A percentile compares a stretch with the other conserved stretches of the same genome.
phyloP scores from a whole-genome alignment of 2,113 vertebrate genomes.

The Rhodinocichla rosea region DNA sequence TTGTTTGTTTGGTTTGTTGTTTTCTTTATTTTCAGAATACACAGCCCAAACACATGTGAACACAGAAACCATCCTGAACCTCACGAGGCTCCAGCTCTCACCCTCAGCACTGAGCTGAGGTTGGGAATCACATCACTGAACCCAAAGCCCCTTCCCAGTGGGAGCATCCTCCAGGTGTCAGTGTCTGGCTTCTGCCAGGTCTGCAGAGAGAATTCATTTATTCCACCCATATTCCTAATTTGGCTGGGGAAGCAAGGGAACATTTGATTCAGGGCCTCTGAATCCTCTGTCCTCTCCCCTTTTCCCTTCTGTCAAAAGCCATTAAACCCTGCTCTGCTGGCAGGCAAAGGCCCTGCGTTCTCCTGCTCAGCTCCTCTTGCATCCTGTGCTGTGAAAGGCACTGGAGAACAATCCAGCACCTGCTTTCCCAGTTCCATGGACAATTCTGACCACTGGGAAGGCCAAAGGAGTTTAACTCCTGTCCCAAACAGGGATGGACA shows the following conservation, averaged over 20 bases:
- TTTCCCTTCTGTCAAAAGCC: background rate
- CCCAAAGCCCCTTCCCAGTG: background rate
- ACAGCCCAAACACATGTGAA: rapidly evolving
- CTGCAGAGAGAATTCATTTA: background rate
- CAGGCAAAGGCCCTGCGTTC: background rate
- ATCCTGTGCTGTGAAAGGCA: background rate
- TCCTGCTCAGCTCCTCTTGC: background rate
- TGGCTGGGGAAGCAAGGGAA: background rate
- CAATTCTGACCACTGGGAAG: background rate
- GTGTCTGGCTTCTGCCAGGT: background rate
- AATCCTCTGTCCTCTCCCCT: background rate
- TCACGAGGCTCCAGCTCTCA: rapidly evolving
- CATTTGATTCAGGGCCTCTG: background rate
- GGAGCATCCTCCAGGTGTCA: background rate
- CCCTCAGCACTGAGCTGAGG: background rate
- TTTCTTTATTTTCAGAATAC: background rate
- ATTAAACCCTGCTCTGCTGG: background rate
- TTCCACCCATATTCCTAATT: background rate
- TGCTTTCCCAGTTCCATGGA: background rate
- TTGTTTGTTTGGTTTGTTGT: background rate
- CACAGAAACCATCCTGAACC: background rate
- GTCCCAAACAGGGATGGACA: background rate
- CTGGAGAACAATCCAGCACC: background rate
- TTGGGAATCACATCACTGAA: background rate
- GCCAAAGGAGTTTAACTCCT: background rate